Conservation (phyloP, 2,113 vertebrate species). For the Poicephalus gulielmi region DNA sequence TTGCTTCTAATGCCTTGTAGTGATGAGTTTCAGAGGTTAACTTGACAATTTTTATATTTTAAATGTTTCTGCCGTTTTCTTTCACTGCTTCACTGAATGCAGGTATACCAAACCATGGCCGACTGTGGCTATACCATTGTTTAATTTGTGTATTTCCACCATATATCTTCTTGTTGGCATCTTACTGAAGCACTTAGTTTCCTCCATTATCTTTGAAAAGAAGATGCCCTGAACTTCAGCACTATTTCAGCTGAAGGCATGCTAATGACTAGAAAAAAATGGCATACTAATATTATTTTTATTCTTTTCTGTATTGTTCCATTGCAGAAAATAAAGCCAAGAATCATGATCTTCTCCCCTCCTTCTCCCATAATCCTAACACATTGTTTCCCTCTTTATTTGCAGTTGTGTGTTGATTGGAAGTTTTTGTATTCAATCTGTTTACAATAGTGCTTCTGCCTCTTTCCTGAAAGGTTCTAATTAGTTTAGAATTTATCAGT, state of each 20-base stretch:
- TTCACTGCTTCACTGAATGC: not conserved
- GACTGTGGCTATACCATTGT: not conserved
- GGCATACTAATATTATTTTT: not conserved
- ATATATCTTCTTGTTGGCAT: not conserved
- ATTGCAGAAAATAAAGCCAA: not conserved
- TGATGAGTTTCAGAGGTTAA: not conserved
- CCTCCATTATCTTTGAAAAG: not conserved
- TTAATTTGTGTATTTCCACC: not conserved
- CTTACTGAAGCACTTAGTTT: not conserved
- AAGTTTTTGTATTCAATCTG: not conserved
- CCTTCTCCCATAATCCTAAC: not conserved
- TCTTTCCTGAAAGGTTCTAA: slow-evolving; percentile 3
- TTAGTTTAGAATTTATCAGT: slow-evolving; percentile 17
- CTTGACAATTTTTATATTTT: not conserved
- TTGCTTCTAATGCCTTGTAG: not conserved
- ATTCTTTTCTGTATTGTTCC: not conserved
- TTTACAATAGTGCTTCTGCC: not conserved
- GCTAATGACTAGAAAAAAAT: not conserved
- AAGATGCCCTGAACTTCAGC: not conserved
- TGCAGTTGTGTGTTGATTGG: not conserved
- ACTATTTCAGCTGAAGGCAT: not conserved
- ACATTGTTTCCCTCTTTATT: not conserved
- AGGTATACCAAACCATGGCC: not conserved
- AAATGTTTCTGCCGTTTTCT: not conserved
- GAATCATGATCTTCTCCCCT: not conserved